These are phyloP conservation scores for Oxyteleia sp. DNA, from an alignment of 2,888 invertebrate species.

Conservation along the genomic window DNA sequence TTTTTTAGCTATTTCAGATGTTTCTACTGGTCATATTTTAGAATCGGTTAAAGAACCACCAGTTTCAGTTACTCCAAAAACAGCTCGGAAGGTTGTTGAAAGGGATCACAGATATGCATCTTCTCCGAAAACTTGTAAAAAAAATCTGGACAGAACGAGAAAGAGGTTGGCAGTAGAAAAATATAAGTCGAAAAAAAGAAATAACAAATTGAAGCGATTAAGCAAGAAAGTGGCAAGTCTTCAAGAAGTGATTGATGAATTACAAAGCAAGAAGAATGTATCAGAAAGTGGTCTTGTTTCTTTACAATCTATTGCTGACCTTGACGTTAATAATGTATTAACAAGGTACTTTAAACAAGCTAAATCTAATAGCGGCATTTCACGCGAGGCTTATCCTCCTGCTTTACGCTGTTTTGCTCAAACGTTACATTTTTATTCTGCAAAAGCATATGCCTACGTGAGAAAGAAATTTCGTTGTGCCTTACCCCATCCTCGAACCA, in stretches of 20 bases:
- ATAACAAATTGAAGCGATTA: not conserved
- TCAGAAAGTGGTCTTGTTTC: not conserved
- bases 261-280: not conserved
- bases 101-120: not conserved
- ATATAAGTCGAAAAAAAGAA: not conserved
- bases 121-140: not conserved
- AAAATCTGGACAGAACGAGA: not conserved
- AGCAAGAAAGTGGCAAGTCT: not conserved
- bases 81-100: not conserved
- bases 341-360: not conserved
- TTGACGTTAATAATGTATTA: not conserved
- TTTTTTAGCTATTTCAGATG: too few relatives aligned
- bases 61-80: not conserved
- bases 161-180: not conserved
- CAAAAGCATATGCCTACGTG: slow-evolving; percentile 8
- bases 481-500: not conserved
- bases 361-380: not conserved
- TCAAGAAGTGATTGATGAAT: not conserved
- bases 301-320: not conserved
- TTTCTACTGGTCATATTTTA: too few relatives aligned
- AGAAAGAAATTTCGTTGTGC: slow-evolving; percentile 17
- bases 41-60: not conserved
- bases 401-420: slow-evolving; percentile 4
- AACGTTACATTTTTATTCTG: slow-evolving; percentile 20
- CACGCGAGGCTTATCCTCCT: slow-evolving; percentile 9